A percentile compares a stretch with the other conserved stretches of the same genome.
These are phyloP conservation scores for Pluvialis apricaria DNA, from an alignment of 2,113 vertebrate species.

Conservation along the genomic window DNA sequence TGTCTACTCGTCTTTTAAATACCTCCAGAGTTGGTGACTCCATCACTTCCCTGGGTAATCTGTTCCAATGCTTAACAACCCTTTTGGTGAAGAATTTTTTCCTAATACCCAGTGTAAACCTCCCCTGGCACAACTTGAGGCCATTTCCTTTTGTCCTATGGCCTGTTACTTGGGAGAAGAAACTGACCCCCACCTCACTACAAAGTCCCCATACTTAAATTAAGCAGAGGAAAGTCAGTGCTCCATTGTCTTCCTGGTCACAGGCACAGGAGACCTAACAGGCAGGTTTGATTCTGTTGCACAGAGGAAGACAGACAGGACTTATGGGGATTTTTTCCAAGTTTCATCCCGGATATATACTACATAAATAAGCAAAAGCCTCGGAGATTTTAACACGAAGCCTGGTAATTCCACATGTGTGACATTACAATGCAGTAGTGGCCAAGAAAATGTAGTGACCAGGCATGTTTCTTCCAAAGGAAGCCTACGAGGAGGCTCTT, in stretches of 20 bases:
- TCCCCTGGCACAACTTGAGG: neutral
- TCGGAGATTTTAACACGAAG: neutral
- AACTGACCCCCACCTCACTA: neutral
- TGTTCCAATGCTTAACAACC: neutral
- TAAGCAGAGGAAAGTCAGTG: neutral
- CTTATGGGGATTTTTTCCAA: neutral
- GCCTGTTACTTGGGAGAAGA: neutral
- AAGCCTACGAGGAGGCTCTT: neutral
- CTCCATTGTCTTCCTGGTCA: neutral
- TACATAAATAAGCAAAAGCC: neutral
- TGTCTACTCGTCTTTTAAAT: neutral
- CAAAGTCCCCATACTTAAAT: neutral
- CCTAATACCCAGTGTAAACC: neutral
- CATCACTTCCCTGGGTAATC: neutral
- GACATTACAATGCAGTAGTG: fast-evolving
- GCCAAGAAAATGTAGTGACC: neutral
- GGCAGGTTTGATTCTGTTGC: neutral
- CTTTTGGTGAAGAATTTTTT: neutral
- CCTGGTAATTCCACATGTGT: fast-evolving
- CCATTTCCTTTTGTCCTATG: neutral
- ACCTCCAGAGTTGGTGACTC: neutral
- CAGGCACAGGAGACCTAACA: neutral
- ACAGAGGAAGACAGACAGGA: neutral
- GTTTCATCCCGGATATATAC: neutral
- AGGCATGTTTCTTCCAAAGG: neutral